These are phyloP conservation scores for Phocoena phocoena DNA, from an alignment of 2,113 vertebrate species.

Conservation along the genomic window DNA sequence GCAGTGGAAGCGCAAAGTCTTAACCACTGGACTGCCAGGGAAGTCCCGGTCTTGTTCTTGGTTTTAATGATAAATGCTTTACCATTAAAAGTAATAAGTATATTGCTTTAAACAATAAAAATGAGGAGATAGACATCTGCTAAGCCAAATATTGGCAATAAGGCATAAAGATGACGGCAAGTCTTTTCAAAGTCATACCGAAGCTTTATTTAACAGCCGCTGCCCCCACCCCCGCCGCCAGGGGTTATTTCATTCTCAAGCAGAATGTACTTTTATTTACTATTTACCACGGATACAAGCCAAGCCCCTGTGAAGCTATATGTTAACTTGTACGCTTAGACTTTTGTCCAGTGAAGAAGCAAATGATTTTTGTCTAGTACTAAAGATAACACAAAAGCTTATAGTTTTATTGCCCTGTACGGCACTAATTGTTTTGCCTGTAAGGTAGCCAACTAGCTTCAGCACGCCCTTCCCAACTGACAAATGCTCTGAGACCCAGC, in stretches of 20 bases:
- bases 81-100: not conserved
- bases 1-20: too few relatives aligned
- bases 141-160: not conserved
- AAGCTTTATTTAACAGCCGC: not conserved
- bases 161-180: not conserved
- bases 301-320: not conserved
- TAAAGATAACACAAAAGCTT: not conserved
- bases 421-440: not conserved
- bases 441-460: not conserved
- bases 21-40: too few relatives aligned
- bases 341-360: not conserved
- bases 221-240: not conserved
- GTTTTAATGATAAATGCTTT: constrained; percentile 36
- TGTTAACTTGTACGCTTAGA: not conserved
- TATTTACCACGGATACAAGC: not conserved
- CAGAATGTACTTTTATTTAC: not conserved
- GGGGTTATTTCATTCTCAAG: not conserved
- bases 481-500: not conserved
- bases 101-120: not conserved
- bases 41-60: not conserved
- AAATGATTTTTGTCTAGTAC: not conserved
- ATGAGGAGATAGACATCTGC: not conserved
- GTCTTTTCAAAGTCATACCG: not conserved
- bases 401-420: too few relatives aligned
- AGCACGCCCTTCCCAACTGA: not conserved